Base-by-base conservation (phyloP, 1,140 invertebrate genomes). In the Amphibalanus amphitrite region DNA sequence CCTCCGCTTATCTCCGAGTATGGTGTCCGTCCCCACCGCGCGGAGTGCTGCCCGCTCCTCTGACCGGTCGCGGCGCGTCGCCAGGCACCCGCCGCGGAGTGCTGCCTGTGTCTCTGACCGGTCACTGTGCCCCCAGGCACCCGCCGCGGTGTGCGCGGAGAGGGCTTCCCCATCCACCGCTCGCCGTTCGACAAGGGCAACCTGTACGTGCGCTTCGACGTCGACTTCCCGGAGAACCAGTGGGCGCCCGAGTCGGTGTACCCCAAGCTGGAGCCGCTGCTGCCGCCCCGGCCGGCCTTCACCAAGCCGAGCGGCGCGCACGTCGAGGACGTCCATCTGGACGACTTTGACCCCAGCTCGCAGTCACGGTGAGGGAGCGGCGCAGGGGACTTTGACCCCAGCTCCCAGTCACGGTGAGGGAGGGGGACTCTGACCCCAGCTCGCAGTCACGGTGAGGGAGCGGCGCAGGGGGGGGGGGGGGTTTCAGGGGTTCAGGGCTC, bases 131-230 rank as follows among this genome's bases (percentile, higher is more conserved):
- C 23, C 20, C 25, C 70, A 75, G 75, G 74, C 8, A 72, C 72
- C 70, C 70, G 82, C 26, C 82, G 82, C 72, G 79, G 79, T 72
- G 77, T 86, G 28, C 76, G 79, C 69, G 79, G 79, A n/a, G 85
- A 86, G 75, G 85, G 85, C 10, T 86, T 86, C 84, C 85, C 85
- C 0, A 71, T 74, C n/a, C 73, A 89, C 76, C 88, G 88, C 76
- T 88, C 90, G 80, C 88, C 90, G 59, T 89, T 90, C 78, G 88
- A 92, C 74, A 89, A 87, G 77, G 94, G 94, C 64, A 87, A 91
- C 79, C 81, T 97, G n/a, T 91, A 91, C 77, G 86, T 97, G 71
- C 86, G 89, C 76, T 95, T 96, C 82, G 85, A 86, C 77, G 87
- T 97, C 23, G 85, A 84, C 70, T 95, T 96, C 79, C 94, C 94